Conservation (phyloP, 2,797 vertebrate species). For the Cuculus canorus region DNA sequence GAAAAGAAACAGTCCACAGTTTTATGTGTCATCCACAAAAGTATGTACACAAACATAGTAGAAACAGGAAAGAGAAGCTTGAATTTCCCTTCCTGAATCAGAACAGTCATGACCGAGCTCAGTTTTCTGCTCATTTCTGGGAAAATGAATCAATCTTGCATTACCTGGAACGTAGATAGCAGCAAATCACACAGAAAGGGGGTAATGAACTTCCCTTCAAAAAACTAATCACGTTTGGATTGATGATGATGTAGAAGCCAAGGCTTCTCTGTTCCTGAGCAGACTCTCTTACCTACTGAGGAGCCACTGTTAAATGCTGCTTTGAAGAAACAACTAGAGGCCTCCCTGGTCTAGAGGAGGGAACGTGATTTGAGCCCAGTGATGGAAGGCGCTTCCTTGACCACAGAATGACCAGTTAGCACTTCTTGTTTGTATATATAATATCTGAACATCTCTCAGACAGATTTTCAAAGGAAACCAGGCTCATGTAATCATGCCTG, state of each 20-base stretch:
- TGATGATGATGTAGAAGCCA: background rate
- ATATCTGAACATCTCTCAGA: background rate
- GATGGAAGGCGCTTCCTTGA: background rate
- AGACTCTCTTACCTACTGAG: background rate
- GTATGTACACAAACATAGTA: background rate
- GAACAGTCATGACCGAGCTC: background rate
- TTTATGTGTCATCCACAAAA: background rate
- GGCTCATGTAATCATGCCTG: background rate
- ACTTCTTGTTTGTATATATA: background rate
- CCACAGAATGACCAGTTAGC: background rate
- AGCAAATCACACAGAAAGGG: background rate
- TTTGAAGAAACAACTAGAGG: background rate
- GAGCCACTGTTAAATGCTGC: background rate
- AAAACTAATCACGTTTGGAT: background rate
- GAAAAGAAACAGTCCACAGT: background rate
- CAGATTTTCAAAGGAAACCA: background rate
- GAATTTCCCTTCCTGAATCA: background rate
- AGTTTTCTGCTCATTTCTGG: background rate
- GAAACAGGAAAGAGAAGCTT: background rate
- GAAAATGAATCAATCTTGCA: background rate
- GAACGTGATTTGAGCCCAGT: background rate
- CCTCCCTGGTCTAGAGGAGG: background rate
- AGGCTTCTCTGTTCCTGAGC: fast-evolving
- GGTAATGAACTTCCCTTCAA: background rate
- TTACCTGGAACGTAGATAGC: background rate